Conservation (phyloP, 2,797 vertebrate genomes). For the Lagocephalus sceleratus region DNA sequence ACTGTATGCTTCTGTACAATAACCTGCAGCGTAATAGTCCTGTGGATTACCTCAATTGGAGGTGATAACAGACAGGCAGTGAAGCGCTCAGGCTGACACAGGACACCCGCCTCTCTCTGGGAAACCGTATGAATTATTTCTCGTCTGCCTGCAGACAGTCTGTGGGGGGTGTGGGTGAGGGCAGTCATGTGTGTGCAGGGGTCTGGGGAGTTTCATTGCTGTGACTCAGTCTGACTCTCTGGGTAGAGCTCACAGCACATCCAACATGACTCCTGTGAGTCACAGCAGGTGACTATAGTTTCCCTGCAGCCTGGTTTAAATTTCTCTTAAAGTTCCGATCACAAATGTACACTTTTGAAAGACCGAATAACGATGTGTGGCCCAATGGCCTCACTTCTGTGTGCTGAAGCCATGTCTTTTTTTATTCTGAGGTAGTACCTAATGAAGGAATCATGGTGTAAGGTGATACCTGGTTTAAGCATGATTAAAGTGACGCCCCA, state of each 20-base stretch:
- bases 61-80: conserved; percentile 87
- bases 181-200: neutral
- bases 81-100: conserved; percentile 82
- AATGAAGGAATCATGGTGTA: conserved; percentile 69
- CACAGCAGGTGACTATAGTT: conserved; percentile 2
- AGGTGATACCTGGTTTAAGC: conserved; percentile 75
- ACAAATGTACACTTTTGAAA: no score
- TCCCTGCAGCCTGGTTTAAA: no score
- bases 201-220: conserved; percentile 30
- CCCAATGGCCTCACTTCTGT: no score
- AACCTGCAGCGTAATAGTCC: conserved; percentile 79
- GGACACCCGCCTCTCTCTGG: conserved; percentile 84
- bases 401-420: conserved; percentile 38
- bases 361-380: no score
- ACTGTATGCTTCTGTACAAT: conserved; percentile 83
- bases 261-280: conserved; percentile 23
- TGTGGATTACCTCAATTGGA: conserved; percentile 87
- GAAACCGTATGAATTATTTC: conserved; percentile 91
- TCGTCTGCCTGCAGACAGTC: conserved; percentile 74
- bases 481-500: conserved; percentile 81
- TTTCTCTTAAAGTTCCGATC: no score
- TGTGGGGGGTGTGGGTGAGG: conserved; percentile 44
- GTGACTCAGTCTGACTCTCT: conserved; percentile 53
- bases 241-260: conserved; percentile 17
- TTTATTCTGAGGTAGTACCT: conserved; percentile 47